Evolutionary conservation across 2,113 vertebrate species (phyloP), one percentile per base, ranked within the genome.

Genomic region (Vimba vimba): DNA sequence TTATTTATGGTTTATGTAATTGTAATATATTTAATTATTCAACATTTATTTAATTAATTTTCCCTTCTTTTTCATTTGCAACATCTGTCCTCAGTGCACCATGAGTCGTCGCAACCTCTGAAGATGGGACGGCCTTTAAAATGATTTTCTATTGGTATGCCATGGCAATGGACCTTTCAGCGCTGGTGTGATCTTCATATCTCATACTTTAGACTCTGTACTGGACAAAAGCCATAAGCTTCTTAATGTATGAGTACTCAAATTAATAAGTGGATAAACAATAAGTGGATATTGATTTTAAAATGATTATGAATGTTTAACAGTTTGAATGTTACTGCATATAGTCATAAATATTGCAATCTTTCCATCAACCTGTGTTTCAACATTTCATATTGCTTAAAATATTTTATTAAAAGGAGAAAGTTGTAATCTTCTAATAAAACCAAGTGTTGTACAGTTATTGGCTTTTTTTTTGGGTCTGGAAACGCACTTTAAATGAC

Each of bases 51-150:
- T 17, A 43, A 79, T 60, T 39, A 17, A 19, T 2, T 79, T 57
- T 6, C 27, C 23, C 21, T 81, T 25, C 43, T 50, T 21, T 55
- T 71, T 71, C 60, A 21, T 25, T 62, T 62, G 11, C 36, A 59
- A 43, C 25, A 9, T 80, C 81, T 86, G 4, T 83, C 59, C 43
- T 6, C 79, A 94, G 94, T 83, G 52, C 91, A 90, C 90, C 90
- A 91, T 78, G 94, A 95, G 69, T 47, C 82, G 47, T 3, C 84
- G 59, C 88, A 86, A 19, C 50, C 69, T 86, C 77, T 91, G 52
- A 95, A 93, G 89, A 88, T 79, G 55, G 90, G 90, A 47, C 90
- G 92, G 6, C 73, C 91, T 27, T 88, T 94, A 85, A 94, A 94
- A 88, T 95, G 90, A 95, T 55, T 81, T 36, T 21, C 52, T 33